Percentiles rank a stretch among this genome's conserved stretches.
These are phyloP conservation scores for Tauraco hartlaubi DNA, from an alignment of 2,797 vertebrate species.

Conservation along the genomic window DNA sequence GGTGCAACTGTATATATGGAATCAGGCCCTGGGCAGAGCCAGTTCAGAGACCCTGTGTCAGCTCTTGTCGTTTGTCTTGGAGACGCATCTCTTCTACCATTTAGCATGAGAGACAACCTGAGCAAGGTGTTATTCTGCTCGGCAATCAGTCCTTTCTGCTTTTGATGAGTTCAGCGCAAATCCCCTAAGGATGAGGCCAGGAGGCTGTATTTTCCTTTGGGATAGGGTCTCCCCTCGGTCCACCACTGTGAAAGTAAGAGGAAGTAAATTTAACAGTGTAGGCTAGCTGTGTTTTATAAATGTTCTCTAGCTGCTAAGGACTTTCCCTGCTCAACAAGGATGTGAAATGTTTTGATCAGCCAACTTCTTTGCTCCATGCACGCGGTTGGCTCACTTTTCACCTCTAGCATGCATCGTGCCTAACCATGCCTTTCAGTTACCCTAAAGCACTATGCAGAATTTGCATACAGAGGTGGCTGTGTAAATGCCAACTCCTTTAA, in stretches of 20 bases:
- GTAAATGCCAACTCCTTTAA: background rate
- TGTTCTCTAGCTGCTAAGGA: background rate
- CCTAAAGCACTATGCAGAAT: background rate
- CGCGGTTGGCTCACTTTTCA: rapidly evolving
- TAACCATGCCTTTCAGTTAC: background rate
- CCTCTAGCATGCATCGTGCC: rapidly evolving
- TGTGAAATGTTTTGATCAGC: background rate
- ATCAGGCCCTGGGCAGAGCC: background rate
- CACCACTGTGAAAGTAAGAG: background rate
- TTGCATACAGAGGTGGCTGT: background rate
- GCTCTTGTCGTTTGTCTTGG: background rate
- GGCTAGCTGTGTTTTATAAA: background rate
- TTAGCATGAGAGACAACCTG: background rate
- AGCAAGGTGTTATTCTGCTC: background rate
- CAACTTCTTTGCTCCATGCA: background rate
- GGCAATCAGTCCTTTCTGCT: background rate
- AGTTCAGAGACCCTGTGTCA: background rate
- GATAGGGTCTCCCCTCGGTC: background rate
- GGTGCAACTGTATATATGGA: background rate
- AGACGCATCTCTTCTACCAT: background rate
- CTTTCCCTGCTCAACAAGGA: background rate
- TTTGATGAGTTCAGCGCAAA: background rate
- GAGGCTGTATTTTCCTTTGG: background rate
- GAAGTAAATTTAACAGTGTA: background rate
- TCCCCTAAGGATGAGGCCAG: background rate